These are phyloP conservation scores for Malachius bipustulatus DNA, from an alignment of 2,888 invertebrate genomes.

Conservation along the genomic window DNA sequence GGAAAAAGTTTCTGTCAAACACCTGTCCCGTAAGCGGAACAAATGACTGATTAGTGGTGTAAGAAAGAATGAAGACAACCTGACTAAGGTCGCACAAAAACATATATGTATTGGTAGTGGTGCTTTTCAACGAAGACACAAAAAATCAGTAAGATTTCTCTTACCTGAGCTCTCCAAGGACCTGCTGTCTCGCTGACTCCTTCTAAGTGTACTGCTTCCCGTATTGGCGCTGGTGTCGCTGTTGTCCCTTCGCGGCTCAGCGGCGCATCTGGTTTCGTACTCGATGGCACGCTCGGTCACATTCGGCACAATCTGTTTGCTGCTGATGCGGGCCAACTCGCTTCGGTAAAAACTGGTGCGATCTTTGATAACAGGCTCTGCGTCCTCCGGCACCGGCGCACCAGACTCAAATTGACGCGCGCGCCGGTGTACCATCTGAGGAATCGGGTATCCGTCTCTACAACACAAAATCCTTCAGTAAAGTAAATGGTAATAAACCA, in stretches of 20 bases:
- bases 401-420: constrained; percentile 63
- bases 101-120: too few relatives aligned
- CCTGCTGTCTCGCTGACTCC: constrained; percentile 40
- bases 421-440: constrained; percentile 61
- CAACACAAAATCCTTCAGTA: too few relatives aligned
- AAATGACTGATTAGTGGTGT: too few relatives aligned
- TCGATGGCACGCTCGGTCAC: constrained; percentile 62
- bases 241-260: constrained; percentile 27
- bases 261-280: constrained; percentile 51
- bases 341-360: constrained; percentile 56
- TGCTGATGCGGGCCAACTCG: constrained; percentile 50
- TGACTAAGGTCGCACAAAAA: too few relatives aligned
- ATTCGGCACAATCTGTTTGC: constrained; percentile 58
- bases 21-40: too few relatives aligned
- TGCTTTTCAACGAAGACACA: too few relatives aligned
- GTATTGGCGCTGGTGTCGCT: constrained; percentile 25
- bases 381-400: constrained; percentile 43
- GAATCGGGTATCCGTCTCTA: constrained; percentile 38
- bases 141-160: constrained; percentile 12
- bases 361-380: constrained; percentile 44
- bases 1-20: too few relatives aligned
- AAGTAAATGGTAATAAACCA: too few relatives aligned
- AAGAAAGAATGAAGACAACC: too few relatives aligned
- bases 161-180: constrained; percentile 44
- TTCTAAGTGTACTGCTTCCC: constrained; percentile 23